Evolutionary conservation across 2,888 invertebrate genomes (phyloP), one percentile per base, ranked within the genome.

Genomic region (Caenorhabditis drosophilae): DNA sequence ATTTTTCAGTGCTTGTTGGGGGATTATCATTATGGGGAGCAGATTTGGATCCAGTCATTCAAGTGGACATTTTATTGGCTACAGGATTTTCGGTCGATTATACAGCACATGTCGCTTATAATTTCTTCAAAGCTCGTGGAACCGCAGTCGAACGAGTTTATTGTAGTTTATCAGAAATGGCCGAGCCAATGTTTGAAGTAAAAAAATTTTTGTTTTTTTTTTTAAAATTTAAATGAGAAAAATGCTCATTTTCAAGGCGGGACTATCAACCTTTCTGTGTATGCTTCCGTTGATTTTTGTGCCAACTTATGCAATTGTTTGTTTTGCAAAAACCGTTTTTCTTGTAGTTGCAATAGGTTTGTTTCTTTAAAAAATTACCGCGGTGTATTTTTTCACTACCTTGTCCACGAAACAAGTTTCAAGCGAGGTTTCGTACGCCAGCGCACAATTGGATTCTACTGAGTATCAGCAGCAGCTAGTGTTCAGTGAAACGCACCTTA

Each of bases 261-360:
- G 76, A 4, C 45, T 75, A 9, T 76, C 76, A 9, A 77, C 78
- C 2, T 70, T 77, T 40, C 68, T 81, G 11, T 81, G 80, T 59
- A 81, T 81, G 81, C 61, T 80, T n/a, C 81, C 81, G 4, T 60
- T 81, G 45, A 75, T 82, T 31, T 77, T 81, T 50, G 76, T 81
- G n/a, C 76, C 76, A 22, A 82, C 82, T 16, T 82, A 82, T 69
- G 77, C 82, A 11, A 82, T 82, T 34, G 79, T 82, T 7, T 78
- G 79, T 25, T 82, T 82, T 44, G 82, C 82, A 22, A 82, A 82
- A 38, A 74, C 74, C 0, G 60, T 74, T 6, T 74, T 74, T 44
- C 55, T 73, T 22, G 68, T 70, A 11, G 73, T 73, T 27, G 67
- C 60, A 16, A 64, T 72, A 31, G 74, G 73, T 73, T 34, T 53